A percentile compares a stretch with the other conserved stretches of the same genome.
These are phyloP conservation scores for Metellina segmentata DNA, from an alignment of 2,888 invertebrate genomes.

Conservation along the genomic window DNA sequence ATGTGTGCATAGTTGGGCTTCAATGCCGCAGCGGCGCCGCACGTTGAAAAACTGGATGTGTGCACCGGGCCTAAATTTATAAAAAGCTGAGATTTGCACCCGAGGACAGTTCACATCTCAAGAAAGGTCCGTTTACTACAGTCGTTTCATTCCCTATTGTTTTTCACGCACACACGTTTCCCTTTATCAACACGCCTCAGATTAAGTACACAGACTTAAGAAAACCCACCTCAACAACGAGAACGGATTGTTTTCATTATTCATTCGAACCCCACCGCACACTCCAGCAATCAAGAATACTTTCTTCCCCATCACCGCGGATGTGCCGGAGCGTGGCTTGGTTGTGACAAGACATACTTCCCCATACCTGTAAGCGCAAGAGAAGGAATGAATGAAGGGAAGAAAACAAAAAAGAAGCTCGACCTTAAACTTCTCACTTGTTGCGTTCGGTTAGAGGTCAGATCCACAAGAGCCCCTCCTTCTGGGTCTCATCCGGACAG, in stretches of 20 bases:
- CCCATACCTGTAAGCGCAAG: slow-evolving; percentile 57
- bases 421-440: slow-evolving; percentile 54
- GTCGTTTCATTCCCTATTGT: no score
- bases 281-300: background rate
- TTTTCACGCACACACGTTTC: background rate
- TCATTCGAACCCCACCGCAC: no score
- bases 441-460: slow-evolving; percentile 50
- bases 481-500: slow-evolving; percentile 8
- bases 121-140: no score
- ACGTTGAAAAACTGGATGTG: no score
- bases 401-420: slow-evolving; percentile 1
- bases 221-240: background rate
- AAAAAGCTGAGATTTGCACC: no score
- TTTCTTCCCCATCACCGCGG: background rate
- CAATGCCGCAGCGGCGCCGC: no score
- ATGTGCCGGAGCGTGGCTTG: background rate
- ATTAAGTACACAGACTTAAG: background rate
- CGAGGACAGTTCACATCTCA: no score
- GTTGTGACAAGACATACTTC: slow-evolving; percentile 28
- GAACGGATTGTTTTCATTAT: no score
- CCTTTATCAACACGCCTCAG: background rate
- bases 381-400: background rate
- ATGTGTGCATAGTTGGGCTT: no score
- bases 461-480: slow-evolving; percentile 49
- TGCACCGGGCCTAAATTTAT: no score